A percentile compares a stretch with the other conserved stretches of the same genome.
Conservation (phyloP, 1,140 invertebrate species). For the Lordiphosa mommai region DNA sequence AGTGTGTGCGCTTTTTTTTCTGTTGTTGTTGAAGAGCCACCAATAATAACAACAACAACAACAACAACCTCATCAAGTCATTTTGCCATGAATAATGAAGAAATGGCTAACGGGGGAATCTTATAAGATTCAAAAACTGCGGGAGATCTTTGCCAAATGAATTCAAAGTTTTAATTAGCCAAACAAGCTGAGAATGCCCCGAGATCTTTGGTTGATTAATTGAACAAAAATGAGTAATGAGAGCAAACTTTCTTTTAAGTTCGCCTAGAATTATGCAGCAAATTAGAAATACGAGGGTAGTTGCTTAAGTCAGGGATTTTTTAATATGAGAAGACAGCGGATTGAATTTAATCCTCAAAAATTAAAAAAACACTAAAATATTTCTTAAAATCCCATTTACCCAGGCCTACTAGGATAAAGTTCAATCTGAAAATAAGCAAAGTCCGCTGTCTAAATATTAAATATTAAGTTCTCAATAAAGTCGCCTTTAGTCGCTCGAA, state of each 20-base stretch:
- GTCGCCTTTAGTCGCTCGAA: no score
- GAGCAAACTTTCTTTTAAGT: neutral
- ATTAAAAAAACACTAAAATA: no score
- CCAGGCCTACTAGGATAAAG: no score
- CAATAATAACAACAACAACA: neutral
- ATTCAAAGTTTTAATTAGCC: slow-evolving; percentile 45
- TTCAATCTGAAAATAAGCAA: no score
- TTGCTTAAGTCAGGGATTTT: no score
- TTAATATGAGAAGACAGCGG: no score
- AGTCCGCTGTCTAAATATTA: no score
- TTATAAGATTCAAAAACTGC: slow-evolving; percentile 10
- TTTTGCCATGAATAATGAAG: slow-evolving; percentile 41
- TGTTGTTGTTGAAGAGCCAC: neutral
- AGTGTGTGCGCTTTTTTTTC: slow-evolving; percentile 11
- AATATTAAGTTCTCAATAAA: no score
- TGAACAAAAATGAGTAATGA: slow-evolving; percentile 16
- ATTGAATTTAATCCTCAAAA: no score
- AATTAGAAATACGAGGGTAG: no score
- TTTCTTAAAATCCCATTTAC: no score
- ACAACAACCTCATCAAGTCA: slow-evolving; percentile 12
- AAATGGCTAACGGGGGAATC: slow-evolving; percentile 9
- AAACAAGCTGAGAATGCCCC: neutral
- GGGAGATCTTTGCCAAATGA: slow-evolving; percentile 23
- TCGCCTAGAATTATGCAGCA: neutral
- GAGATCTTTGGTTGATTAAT: slow-evolving; percentile 34